phyloP scores from a whole-genome alignment of 2,797 vertebrate genomes.

The Darevskia nairensis region DNA sequence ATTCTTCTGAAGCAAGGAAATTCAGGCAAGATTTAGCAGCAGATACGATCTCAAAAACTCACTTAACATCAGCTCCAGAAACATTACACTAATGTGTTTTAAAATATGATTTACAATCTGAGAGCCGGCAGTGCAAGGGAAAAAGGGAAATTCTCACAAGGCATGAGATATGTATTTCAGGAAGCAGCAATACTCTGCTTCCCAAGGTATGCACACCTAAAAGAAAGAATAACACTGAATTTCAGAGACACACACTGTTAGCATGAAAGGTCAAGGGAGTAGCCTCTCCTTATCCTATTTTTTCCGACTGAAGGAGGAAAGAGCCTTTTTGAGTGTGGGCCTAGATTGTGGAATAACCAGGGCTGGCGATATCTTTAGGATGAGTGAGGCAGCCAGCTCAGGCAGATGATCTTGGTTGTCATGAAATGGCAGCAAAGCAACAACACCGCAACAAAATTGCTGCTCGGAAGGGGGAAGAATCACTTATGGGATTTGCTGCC shows the following conservation, averaged over 20 bases:
- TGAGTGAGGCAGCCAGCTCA: no score
- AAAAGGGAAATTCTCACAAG: conserved; percentile 47
- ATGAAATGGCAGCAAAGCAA: no score
- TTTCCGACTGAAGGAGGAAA: no score
- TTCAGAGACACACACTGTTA: neutral
- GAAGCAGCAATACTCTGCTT: conserved; percentile 1
- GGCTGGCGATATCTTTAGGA: no score
- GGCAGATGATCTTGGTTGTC: no score
- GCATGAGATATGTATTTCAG: conserved; percentile 30
- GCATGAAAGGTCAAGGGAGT: neutral
- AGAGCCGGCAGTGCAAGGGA: conserved; percentile 20
- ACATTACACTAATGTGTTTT: conserved; percentile 69
- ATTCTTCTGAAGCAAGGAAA: conserved; percentile 60
- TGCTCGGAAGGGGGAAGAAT: no score
- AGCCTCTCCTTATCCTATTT: neutral
- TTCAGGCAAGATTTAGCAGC: conserved; percentile 47
- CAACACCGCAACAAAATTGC: no score
- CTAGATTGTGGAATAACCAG: no score
- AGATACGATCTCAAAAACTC: conserved; percentile 61
- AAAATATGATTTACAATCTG: conserved; percentile 72
- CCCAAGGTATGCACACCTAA: conserved; percentile 28
- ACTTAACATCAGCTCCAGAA: conserved; percentile 65
- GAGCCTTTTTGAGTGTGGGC: no score
- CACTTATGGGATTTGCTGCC: no score
- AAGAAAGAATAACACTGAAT: conserved; percentile 13